Evolutionary conservation across 2,888 invertebrate genomes (phyloP), one percentile per base, ranked within the genome.

Genomic region (Monochamus alternatus): DNA sequence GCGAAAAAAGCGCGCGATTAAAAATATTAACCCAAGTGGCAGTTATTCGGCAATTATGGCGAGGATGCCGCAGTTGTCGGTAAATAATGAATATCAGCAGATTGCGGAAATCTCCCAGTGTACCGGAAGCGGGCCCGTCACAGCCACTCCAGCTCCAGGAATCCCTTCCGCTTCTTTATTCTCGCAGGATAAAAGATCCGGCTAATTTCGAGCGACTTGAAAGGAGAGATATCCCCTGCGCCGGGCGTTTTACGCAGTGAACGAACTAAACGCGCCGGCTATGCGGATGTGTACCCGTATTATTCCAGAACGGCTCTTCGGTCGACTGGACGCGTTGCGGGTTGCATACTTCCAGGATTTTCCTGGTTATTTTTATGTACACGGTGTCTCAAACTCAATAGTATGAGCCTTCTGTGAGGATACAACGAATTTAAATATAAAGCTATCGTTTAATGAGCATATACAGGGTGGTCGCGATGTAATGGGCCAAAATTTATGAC

Each of bases 111-210:
- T 87, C 85, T 85, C 85, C 81, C 78, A 80, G 84, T 85, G 85
- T 85, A 86, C 86, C 86, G 88, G 87, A 87, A 85, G 87, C 85
- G 84, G 83, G 83, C 85, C 85, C 86, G 86, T 87, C 86, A 86
- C 84, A 84, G 80, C 82, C 87, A 86, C 84, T 85, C 84, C 77
- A 78, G 77, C 81, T 76, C 80, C 81, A 78, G 82, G 82, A 82
- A 80, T 78, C 81, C 81, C 85, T 86, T 87, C 85, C 85, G 85
- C 83, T 86, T 84, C 86, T 87, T 87, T 86, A 86, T 86, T 85
- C 86, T 81, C 75, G 77, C 75, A 81, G 84, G 83, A 86, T 84
- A 85, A 85, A 85, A 84, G 84, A 84, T 84, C 66, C 71, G 71
- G 71, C 63, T 71, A 71, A 71, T 71, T 71, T 63, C 55, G 55